phyloP scores from a whole-genome alignment of 2,888 invertebrate genomes.

The Heliconius ethilla region DNA sequence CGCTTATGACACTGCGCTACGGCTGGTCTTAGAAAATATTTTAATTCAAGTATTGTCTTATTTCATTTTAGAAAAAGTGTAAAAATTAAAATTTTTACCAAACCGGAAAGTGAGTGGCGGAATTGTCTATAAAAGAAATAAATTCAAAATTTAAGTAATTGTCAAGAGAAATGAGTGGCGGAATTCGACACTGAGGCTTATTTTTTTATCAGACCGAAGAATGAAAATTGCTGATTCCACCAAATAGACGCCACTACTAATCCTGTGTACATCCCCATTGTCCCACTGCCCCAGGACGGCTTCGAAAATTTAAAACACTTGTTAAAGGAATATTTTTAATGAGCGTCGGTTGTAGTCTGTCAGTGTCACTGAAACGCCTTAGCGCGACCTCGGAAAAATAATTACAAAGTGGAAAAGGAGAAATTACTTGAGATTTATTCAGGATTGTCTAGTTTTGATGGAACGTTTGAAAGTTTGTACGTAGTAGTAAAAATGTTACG shows the following conservation, averaged over 20 bases:
- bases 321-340: slow-evolving; percentile 14
- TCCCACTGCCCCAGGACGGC: neutral
- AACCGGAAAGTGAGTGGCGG: too few relatives aligned
- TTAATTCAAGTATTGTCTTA: too few relatives aligned
- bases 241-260: too few relatives aligned
- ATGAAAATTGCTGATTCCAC: neutral
- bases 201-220: neutral
- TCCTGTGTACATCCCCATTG: neutral
- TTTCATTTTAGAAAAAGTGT: too few relatives aligned
- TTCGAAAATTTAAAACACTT: neutral
- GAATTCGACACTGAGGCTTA: neutral
- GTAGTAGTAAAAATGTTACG: neutral
- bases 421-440: slow-evolving; percentile 17
- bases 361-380: slow-evolving; percentile 8
- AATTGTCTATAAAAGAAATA: neutral
- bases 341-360: slow-evolving; percentile 1
- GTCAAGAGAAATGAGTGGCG: neutral
- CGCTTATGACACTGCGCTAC: too few relatives aligned
- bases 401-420: slow-evolving; percentile 13
- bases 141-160: neutral
- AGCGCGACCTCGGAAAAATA: slow-evolving; percentile 3
- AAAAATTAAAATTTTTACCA: too few relatives aligned
- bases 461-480: neutral
- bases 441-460: neutral
- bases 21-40: too few relatives aligned